These are phyloP conservation scores for Julus scandinavius DNA, from an alignment of 2,888 invertebrate species.

Conservation along the genomic window DNA sequence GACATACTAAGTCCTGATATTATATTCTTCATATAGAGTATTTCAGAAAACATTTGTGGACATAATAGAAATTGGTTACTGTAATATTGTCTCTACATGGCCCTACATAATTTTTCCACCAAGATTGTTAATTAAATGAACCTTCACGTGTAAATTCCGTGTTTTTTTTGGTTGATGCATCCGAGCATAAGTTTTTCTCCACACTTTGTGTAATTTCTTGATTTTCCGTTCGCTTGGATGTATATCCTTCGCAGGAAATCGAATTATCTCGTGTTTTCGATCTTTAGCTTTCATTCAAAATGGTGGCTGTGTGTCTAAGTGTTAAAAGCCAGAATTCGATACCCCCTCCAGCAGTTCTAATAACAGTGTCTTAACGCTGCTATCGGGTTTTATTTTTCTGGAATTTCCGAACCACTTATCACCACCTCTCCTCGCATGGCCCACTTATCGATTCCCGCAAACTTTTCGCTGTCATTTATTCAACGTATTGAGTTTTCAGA, in stretches of 20 bases:
- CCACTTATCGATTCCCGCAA: not conserved
- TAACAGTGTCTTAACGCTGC: conserved; percentile 24
- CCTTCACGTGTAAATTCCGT: too few relatives aligned
- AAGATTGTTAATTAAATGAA: too few relatives aligned
- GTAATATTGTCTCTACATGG: too few relatives aligned
- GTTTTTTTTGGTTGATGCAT: too few relatives aligned
- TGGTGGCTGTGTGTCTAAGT: not conserved
- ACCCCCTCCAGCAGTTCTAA: not conserved
- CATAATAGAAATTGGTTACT: too few relatives aligned
- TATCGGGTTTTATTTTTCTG: conserved; percentile 23
- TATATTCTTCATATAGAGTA: too few relatives aligned
- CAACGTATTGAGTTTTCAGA: conserved; percentile 2
- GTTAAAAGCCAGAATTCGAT: conserved; percentile 32
- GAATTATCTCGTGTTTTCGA: conserved; percentile 3
- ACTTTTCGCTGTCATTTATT: not conserved
- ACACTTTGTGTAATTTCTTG: too few relatives aligned
- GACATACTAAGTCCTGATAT: too few relatives aligned
- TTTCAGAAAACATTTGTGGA: too few relatives aligned
- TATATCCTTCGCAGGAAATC: not conserved
- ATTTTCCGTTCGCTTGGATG: too few relatives aligned
- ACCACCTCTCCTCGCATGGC: not conserved
- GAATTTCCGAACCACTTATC: conserved; percentile 34
- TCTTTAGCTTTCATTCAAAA: not conserved
- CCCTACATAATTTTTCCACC: too few relatives aligned
- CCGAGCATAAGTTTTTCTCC: too few relatives aligned